Conservation (phyloP, 2,113 vertebrate species). For the Numida meleagris region DNA sequence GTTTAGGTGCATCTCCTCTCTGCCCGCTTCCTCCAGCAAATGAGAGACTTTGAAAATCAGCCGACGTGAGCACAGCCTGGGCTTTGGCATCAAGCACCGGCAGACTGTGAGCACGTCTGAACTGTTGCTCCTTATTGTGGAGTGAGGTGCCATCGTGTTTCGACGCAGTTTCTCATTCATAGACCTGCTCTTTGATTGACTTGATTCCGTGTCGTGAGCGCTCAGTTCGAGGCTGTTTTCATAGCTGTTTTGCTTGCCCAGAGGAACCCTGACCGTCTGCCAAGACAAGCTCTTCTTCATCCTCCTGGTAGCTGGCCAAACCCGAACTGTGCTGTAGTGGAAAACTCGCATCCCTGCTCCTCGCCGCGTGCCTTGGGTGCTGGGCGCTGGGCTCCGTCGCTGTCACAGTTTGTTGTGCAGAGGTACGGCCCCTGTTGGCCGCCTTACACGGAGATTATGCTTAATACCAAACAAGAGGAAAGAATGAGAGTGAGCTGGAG, state of each 20-base stretch:
- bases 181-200: background rate
- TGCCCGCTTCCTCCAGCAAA: background rate
- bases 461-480: background rate
- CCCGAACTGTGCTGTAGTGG: slow-evolving; percentile 53
- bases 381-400: fast-evolving
- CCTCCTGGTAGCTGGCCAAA: slow-evolving; percentile 56
- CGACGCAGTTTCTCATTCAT: background rate
- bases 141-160: fast-evolving
- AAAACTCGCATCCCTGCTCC: slow-evolving; percentile 26
- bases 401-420: background rate
- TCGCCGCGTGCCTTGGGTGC: background rate
- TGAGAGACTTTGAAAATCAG: background rate
- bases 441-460: background rate
- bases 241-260: slow-evolving; percentile 37
- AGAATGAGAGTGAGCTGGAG: background rate
- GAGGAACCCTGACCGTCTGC: slow-evolving; percentile 20
- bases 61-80: background rate
- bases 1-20: background rate
- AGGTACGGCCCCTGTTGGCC: background rate
- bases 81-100: background rate
- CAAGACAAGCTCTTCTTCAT: slow-evolving; percentile 68
- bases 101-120: fast-evolving
- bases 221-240: slow-evolving; percentile 15
- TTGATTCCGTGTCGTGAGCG: background rate
- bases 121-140: background rate